Conservation (phyloP, 1,140 invertebrate species). For the Drosophila quadrilineata region DNA sequence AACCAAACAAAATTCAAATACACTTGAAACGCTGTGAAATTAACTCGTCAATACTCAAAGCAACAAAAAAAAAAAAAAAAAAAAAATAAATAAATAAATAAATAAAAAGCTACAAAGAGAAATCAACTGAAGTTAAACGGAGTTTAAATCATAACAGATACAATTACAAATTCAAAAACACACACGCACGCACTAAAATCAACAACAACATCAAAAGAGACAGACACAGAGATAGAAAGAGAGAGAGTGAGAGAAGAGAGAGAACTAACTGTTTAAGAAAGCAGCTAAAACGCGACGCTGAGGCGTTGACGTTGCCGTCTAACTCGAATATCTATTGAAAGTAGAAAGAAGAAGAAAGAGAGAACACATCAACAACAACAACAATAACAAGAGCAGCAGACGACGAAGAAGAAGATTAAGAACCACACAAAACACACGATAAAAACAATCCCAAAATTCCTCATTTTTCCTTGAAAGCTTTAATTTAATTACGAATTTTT, state of each 20-base stretch:
- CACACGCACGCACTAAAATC: conserved; percentile 57
- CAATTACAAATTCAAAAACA: conserved; percentile 34
- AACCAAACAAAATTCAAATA: conserved; percentile 70
- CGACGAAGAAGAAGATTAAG: conserved; percentile 16
- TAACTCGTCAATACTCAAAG: conserved; percentile 78
- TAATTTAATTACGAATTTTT: conserved; percentile 80
- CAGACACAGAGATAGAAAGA: too few species aligned
- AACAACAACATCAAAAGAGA: conserved; percentile 27
- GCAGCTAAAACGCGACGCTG: conserved; percentile 37
- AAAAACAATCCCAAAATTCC: conserved; percentile 71
- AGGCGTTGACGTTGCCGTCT: conserved; percentile 45
- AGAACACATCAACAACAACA: conserved; percentile 10
- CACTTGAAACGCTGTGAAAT: conserved; percentile 74
- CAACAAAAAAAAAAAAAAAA: conserved; percentile 65
- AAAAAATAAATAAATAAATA: too few species aligned
- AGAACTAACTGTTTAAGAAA: conserved; percentile 27
- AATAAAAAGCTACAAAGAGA: conserved; percentile 53
- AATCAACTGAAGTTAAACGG: conserved; percentile 50
- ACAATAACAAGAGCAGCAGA: conserved; percentile 10
- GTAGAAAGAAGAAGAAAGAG: conserved; percentile 4
- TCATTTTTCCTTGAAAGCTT: conserved; percentile 77
- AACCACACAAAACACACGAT: conserved; percentile 25
- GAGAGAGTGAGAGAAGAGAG: too few species aligned
- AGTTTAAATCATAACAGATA: conserved; percentile 45
- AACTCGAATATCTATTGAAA: conserved; percentile 66